Evolutionary conservation across 2,113 vertebrate species (phyloP).

Genomic region (Arizona elegans): DNA sequence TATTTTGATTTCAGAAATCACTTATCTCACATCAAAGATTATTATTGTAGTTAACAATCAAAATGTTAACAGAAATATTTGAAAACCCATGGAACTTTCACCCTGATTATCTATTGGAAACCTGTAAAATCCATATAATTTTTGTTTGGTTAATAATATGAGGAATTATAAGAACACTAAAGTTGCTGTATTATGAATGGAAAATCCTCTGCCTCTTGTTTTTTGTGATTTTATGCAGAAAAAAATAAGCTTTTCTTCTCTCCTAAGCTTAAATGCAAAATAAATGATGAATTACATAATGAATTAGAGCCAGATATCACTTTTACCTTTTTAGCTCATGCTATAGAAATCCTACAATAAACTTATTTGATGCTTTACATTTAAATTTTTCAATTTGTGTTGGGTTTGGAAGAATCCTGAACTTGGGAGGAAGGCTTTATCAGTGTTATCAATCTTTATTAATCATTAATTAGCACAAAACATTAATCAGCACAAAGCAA

Average conservation of each 20-base stretch:
- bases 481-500: not conserved
- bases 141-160: not conserved
- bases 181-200: not conserved
- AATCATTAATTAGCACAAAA: not conserved
- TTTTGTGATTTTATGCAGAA: not conserved
- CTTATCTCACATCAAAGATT: not conserved
- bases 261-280: not conserved
- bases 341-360: too few species aligned
- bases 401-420: not conserved
- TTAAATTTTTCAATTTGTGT: not conserved
- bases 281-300: not conserved
- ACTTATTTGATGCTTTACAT: not conserved
- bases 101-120: not conserved
- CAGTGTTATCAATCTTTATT: not conserved
- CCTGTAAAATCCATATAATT: not conserved
- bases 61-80: not conserved
- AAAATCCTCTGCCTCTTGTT: not conserved
- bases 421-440: not conserved
- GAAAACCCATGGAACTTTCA: not conserved
- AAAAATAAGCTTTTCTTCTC: not conserved
- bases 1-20: not conserved
- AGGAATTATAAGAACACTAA: not conserved
- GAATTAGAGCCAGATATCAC: not conserved
- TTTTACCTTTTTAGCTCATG: not conserved
- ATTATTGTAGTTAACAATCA: not conserved